A percentile compares a stretch with the other conserved stretches of the same genome.
Evolutionary conservation across 2,888 invertebrate genomes (phyloP).

Genomic region (Plebejus argus): DNA sequence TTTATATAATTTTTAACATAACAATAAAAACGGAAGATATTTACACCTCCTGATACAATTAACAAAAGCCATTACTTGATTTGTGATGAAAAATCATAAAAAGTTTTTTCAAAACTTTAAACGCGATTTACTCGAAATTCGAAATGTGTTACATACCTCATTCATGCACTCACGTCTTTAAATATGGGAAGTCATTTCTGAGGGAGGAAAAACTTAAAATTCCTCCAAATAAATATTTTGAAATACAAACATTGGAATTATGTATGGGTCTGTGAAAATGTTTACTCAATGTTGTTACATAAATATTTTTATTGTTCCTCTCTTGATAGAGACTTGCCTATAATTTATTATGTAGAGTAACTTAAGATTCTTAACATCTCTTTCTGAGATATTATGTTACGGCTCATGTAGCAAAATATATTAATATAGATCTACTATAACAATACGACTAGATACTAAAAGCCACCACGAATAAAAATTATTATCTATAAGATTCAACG

Average conservation of each 20-base stretch:
- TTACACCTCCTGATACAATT: too few relatives aligned
- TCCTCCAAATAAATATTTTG: background rate
- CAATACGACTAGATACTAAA: background rate
- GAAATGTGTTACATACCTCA: too few relatives aligned
- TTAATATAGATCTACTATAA: background rate
- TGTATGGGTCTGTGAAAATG: too few relatives aligned
- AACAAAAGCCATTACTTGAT: too few relatives aligned
- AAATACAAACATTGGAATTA: background rate
- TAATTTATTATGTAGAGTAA: background rate
- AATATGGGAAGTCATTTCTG: background rate
- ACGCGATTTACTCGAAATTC: too few relatives aligned
- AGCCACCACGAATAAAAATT: background rate
- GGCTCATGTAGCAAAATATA: background rate
- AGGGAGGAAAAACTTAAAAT: constrained; percentile 3
- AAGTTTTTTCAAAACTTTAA: too few relatives aligned
- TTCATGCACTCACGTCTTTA: too few relatives aligned
- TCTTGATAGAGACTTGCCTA: background rate
- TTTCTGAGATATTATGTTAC: background rate
- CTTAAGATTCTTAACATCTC: background rate
- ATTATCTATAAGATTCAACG: background rate
- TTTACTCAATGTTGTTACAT: too few relatives aligned
- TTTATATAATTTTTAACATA: too few relatives aligned
- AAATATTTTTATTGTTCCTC: background rate
- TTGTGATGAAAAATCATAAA: too few relatives aligned
- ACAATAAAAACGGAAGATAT: too few relatives aligned